Conservation (phyloP, 2,797 vertebrate species). For the Semaprochilodus insignis region DNA sequence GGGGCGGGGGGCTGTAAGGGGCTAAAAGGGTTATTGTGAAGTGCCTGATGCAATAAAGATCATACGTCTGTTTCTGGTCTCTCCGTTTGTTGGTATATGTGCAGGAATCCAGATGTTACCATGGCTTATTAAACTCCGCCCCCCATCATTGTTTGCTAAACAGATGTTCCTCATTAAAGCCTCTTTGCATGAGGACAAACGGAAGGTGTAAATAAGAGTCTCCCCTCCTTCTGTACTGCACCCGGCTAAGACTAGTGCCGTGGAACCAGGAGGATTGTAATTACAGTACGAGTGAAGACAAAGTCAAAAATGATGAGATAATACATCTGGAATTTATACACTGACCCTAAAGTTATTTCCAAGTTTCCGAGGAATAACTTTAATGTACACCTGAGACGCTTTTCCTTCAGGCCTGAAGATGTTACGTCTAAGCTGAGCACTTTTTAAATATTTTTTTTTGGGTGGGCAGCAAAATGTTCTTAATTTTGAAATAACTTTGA, state of each 20-base stretch:
- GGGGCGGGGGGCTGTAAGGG: constrained; percentile 12
- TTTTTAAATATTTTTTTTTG: no score
- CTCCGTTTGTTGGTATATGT: neutral
- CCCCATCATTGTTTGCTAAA: neutral
- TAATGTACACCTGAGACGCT: no score
- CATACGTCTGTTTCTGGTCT: constrained; percentile 11
- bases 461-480: no score
- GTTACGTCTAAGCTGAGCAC: no score
- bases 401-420: no score
- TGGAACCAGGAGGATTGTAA: neutral
- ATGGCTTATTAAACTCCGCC: neutral
- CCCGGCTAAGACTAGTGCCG: neutral
- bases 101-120: neutral
- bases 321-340: no score
- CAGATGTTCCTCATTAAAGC: neutral
- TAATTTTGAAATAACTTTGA: no score
- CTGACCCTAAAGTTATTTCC: no score
- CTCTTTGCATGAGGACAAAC: no score
- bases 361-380: no score
- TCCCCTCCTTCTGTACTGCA: neutral
- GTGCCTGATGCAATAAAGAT: constrained; percentile 64
- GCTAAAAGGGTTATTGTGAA: constrained; percentile 50
- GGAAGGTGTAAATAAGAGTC: neutral
- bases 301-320: no score
- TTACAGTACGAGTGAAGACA: no score